Conservation (phyloP, 1,140 invertebrate genomes). For the Orchesella cincta region DNA sequence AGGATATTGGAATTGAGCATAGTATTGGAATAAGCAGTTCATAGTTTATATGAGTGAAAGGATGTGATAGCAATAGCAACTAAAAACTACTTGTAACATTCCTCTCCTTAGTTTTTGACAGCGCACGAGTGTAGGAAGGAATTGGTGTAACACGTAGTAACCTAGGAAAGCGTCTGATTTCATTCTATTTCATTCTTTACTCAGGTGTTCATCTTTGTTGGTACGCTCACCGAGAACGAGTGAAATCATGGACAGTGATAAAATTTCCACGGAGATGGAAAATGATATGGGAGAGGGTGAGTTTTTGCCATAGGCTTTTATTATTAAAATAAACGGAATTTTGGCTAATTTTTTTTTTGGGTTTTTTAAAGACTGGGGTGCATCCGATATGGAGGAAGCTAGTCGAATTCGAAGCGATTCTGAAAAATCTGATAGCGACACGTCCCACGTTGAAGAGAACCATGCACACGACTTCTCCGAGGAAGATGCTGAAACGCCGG, state of each 20-base stretch:
- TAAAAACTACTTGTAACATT: background rate
- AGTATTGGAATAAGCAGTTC: too few relatives aligned
- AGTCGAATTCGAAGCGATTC: conserved; percentile 40
- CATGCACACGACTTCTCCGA: conserved; percentile 35
- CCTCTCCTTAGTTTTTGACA: background rate
- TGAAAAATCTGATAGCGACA: conserved; percentile 46
- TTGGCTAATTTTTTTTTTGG: conserved; percentile 20
- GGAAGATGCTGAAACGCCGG: conserved; percentile 49
- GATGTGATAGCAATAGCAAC: too few relatives aligned
- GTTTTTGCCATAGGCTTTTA: background rate
- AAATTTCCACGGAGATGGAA: conserved; percentile 38
- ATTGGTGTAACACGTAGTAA: too few relatives aligned
- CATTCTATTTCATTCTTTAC: too few relatives aligned
- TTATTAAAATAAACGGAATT: conserved; percentile 26
- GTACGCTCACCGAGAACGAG: conserved; percentile 61
- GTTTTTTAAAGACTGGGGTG: conserved; percentile 40
- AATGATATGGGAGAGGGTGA: conserved; percentile 44
- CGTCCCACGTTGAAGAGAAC: conserved; percentile 41
- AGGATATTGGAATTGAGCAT: too few relatives aligned
- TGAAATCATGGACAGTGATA: conserved; percentile 48
- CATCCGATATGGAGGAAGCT: conserved; percentile 46
- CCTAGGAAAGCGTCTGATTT: too few relatives aligned
- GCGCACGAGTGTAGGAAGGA: too few relatives aligned
- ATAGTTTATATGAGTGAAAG: too few relatives aligned
- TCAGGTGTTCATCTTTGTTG: conserved; percentile 74